A percentile compares a stretch with the other conserved stretches of the same genome.
Evolutionary conservation across 2,888 invertebrate genomes (phyloP).

Genomic region (Achlya flavicornis): DNA sequence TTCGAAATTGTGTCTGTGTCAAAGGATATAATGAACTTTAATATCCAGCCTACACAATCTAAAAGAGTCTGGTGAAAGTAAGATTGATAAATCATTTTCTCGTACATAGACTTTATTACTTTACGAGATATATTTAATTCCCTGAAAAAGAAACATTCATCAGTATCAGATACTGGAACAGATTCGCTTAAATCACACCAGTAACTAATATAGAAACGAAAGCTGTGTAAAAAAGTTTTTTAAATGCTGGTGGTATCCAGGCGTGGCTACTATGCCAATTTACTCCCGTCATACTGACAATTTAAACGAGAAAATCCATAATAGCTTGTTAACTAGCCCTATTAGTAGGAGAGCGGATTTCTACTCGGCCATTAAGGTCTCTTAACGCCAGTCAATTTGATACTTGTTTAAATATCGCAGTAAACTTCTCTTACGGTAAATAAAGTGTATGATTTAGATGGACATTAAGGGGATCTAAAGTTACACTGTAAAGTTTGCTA

Average conservation of each 20-base stretch:
- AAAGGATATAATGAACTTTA: not conserved
- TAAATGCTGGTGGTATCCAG: not conserved
- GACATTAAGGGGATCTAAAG: conserved; percentile 28
- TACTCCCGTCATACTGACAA: conserved; percentile 5
- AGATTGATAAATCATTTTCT: no score
- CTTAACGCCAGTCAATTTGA: conserved; percentile 6
- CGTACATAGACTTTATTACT: no score
- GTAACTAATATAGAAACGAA: no score
- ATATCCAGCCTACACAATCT: not conserved
- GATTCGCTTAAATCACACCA: not conserved
- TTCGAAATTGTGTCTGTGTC: not conserved
- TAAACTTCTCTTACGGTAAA: not conserved
- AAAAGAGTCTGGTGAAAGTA: not conserved
- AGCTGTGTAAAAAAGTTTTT: not conserved
- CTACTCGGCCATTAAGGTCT: conserved; percentile 1
- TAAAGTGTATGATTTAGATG: conserved; percentile 12
- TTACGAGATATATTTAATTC: not conserved
- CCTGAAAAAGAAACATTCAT: not conserved
- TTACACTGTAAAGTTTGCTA: conserved; percentile 21
- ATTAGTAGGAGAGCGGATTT: conserved; percentile 2
- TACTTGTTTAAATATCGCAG: not conserved
- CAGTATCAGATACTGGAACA: not conserved
- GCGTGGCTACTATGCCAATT: conserved; percentile 5
- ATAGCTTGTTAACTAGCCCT: not conserved
- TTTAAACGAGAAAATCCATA: conserved; percentile 6